Evolutionary conservation across 2,888 invertebrate species (phyloP), one percentile per base, ranked within the genome.

Genomic region (Ferrisia virgata): DNA sequence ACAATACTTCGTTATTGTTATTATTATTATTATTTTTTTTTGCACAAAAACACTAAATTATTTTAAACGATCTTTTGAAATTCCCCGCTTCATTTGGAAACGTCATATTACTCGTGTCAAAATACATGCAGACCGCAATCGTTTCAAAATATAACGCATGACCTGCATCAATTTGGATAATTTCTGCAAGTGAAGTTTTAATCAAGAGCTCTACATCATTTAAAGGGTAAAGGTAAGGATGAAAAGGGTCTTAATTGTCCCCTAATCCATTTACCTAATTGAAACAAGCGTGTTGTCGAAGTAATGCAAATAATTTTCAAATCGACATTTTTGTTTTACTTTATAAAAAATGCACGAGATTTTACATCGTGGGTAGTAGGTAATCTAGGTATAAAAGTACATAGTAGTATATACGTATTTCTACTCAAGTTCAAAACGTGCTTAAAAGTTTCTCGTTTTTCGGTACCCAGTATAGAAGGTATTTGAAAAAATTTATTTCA

Each of bases 371-470:
- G n/a, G n/a, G n/a, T n/a, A n/a, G n/a, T n/a, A n/a, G n/a, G n/a
- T n/a, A n/a, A n/a, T n/a, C n/a, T n/a, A n/a, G n/a, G n/a, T n/a
- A n/a, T n/a, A n/a, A n/a, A n/a, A n/a, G n/a, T n/a, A n/a, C n/a
- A n/a, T n/a, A n/a, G n/a, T n/a, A n/a, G n/a, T n/a, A n/a, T n/a
- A n/a, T n/a, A n/a, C n/a, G n/a, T n/a, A n/a, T 64, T 28, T 28
- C 2, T 25, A 28, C 28, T 15, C 28, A 11, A 58, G 28, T 64
- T 13, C 64, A 64, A 64, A 28, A 15, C 15, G 15, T 28, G 6
- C 64, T 64, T 64, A 64, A 64, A 64, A 64, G 64, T 64, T 64
- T 64, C 28, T 64, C 64, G 28, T 64, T 64, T n/a, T 64, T 64
- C 64, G 9, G 25, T 58, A 11, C 58, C 9, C 58, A n/a, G 40